Percentiles rank a stretch among this genome's conserved stretches.
Conservation (phyloP, 1,140 invertebrate species). For the Listronotus oregonensis region DNA sequence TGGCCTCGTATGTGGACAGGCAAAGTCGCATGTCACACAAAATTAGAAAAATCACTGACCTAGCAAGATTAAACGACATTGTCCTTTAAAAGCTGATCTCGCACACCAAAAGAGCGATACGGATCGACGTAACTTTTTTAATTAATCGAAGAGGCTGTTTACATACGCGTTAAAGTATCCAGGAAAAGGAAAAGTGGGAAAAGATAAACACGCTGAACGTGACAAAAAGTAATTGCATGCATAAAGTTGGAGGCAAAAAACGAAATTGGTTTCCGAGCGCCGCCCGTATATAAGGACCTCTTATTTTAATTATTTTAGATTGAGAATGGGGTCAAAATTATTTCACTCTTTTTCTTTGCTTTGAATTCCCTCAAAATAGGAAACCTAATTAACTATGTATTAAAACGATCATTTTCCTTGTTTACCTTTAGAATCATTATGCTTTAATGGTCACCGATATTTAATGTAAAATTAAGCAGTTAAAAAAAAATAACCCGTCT, state of each 20-base stretch:
- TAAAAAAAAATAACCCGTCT: too few species aligned
- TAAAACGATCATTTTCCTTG: too few species aligned
- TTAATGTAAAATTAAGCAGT: too few species aligned
- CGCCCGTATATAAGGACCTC: background rate
- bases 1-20: too few species aligned
- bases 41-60: slow-evolving; percentile 22
- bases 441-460: too few species aligned
- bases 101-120: slow-evolving; percentile 8
- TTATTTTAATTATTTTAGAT: slow-evolving; percentile 8
- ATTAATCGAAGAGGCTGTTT: slow-evolving; percentile 38
- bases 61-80: slow-evolving; percentile 25
- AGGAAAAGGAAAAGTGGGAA: slow-evolving; percentile 25
- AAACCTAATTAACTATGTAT: too few species aligned
- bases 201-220: slow-evolving; percentile 38
- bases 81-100: slow-evolving; percentile 24
- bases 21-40: background rate
- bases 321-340: slow-evolving; percentile 1
- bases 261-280: slow-evolving; percentile 15
- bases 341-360: background rate
- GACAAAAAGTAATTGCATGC: slow-evolving; percentile 40
- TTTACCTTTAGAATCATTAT: too few species aligned
- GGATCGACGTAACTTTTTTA: slow-evolving; percentile 35
- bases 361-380: too few species aligned
- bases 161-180: slow-evolving; percentile 27
- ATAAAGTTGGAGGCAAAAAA: slow-evolving; percentile 18